Evolutionary conservation across 2,113 vertebrate genomes (phyloP).

Genomic region (Pelusios castaneus): DNA sequence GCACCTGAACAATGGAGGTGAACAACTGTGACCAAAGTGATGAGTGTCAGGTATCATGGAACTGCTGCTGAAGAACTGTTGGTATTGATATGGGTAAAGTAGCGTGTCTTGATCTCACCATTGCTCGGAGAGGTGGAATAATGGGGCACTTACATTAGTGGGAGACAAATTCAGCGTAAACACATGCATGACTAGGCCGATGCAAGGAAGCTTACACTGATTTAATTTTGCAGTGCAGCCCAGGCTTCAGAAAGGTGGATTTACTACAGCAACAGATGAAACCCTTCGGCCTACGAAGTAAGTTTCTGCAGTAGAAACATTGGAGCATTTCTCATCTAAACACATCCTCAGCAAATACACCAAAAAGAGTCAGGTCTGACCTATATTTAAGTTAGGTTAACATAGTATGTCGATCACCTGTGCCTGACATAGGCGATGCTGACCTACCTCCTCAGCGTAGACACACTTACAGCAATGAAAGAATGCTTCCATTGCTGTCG

Average conservation of each 20-base stretch:
- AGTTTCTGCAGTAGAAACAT: not conserved
- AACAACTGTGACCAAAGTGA: not conserved
- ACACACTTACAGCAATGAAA: not conserved
- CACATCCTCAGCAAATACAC: not conserved
- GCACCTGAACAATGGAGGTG: not conserved
- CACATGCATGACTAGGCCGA: not conserved
- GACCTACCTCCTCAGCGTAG: not conserved
- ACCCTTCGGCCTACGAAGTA: not conserved
- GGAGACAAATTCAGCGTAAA: not conserved
- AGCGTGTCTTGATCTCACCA: not conserved
- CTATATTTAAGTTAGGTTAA: not conserved
- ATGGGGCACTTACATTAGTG: not conserved
- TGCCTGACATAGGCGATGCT: not conserved
- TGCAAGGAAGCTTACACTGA: not conserved
- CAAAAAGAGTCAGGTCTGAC: slow-evolving; percentile 22
- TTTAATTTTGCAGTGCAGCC: not conserved
- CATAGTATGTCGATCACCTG: not conserved
- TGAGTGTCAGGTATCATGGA: not conserved
- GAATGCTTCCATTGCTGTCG: no score
- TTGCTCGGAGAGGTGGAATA: not conserved
- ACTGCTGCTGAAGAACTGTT: not conserved
- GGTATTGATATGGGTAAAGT: not conserved
- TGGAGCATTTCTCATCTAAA: not conserved
- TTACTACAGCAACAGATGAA: not conserved
- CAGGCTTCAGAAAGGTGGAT: not conserved